Percentiles rank a stretch among this genome's conserved stretches.
phyloP scores from a whole-genome alignment of 2,888 invertebrate genomes.

The Minunthozetes semirufus region DNA sequence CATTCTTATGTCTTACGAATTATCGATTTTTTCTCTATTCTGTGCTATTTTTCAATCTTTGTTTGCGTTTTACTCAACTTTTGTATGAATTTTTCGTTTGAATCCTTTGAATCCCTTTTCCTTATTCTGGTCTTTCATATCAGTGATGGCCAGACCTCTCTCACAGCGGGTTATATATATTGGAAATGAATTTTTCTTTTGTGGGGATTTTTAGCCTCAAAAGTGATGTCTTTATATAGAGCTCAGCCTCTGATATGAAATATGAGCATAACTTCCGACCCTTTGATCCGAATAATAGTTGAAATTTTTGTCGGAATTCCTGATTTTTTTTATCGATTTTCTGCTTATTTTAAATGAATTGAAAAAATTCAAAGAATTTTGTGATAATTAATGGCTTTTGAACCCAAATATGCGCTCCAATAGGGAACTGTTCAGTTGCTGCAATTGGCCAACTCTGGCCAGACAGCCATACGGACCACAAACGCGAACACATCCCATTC shows the following conservation, averaged over 20 bases:
- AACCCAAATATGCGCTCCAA: neutral
- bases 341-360: neutral
- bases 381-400: neutral
- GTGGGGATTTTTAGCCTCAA: neutral
- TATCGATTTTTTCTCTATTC: neutral
- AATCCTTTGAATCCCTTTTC: too few species aligned
- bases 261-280: too few species aligned
- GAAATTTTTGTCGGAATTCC: neutral
- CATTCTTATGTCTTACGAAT: neutral
- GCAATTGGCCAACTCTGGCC: conserved; percentile 17
- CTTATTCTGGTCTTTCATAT: neutral
- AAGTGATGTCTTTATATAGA: neutral
- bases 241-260: too few species aligned
- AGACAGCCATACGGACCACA: conserved; percentile 10
- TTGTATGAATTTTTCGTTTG: too few species aligned
- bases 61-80: neutral
- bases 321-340: neutral
- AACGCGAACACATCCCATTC: conserved; percentile 32
- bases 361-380: neutral
- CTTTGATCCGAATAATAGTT: too few species aligned
- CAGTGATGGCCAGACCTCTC: neutral
- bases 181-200: neutral
- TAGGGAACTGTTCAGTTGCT: conserved; percentile 27
- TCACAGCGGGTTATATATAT: neutral
- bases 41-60: neutral